Evolutionary conservation across 2,113 vertebrate species (phyloP).

Genomic region (Rana temporaria): DNA sequence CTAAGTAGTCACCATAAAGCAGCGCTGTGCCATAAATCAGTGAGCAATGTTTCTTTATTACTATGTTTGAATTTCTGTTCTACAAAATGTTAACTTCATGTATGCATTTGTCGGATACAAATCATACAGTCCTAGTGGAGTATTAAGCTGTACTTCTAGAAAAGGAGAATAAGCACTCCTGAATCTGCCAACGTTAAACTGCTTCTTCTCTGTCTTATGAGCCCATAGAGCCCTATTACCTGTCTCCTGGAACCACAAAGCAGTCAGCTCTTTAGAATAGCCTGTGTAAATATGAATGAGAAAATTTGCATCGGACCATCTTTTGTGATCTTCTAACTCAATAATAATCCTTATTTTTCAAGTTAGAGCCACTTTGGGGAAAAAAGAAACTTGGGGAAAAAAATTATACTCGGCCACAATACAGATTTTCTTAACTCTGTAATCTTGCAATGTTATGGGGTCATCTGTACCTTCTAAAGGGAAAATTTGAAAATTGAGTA

Average conservation of each 20-base stretch:
- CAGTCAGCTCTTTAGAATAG: conserved; percentile 52
- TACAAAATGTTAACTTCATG: conserved; percentile 1
- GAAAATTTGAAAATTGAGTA: neutral
- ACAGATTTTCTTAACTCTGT: neutral
- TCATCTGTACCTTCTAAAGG: neutral
- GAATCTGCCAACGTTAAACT: conserved; percentile 54
- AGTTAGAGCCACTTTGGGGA: neutral
- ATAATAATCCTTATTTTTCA: conserved; percentile 31
- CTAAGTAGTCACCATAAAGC: too few species aligned
- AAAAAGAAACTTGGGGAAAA: conserved; percentile 4
- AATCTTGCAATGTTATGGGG: neutral
- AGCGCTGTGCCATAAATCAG: too few species aligned
- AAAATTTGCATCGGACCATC: conserved; percentile 40
- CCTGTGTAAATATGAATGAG: conserved; percentile 54
- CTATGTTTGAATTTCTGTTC: conserved; percentile 1
- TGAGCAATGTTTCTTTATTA: too few species aligned
- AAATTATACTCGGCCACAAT: neutral
- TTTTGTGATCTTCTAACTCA: conserved; percentile 17
- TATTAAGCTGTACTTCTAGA: conserved; percentile 29
- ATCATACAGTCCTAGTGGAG: conserved; percentile 31
- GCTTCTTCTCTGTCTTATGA: conserved; percentile 41
- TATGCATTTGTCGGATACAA: conserved; percentile 1
- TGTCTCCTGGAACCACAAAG: conserved; percentile 42
- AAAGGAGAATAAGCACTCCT: conserved; percentile 40
- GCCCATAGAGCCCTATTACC: conserved; percentile 52